phyloP scores from a whole-genome alignment of 1,140 invertebrate genomes.

The Drosophila serrata region DNA sequence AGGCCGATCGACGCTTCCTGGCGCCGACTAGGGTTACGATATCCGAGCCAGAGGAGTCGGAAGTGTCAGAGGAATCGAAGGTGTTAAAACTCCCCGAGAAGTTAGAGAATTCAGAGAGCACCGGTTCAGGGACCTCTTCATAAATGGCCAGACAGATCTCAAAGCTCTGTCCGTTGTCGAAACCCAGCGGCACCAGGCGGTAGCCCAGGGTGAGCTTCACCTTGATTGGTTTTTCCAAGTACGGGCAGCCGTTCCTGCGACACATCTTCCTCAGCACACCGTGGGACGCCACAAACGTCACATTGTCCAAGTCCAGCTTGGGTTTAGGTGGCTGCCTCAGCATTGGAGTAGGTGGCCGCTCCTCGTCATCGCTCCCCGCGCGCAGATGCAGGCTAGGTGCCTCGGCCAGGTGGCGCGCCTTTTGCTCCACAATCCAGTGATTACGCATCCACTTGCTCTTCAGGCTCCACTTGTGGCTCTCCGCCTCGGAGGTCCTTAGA shows the following conservation, averaged over 20 bases:
- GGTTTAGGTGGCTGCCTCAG: background rate
- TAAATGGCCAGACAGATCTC: background rate
- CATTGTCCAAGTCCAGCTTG: background rate
- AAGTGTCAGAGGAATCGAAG: too few species aligned
- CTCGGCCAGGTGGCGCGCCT: background rate
- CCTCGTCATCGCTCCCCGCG: background rate
- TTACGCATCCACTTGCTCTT: background rate
- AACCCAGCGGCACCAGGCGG: background rate
- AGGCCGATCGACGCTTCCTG: too few species aligned
- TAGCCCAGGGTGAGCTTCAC: background rate
- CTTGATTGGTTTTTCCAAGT: background rate
- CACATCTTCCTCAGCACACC: background rate
- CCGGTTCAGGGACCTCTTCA: too few species aligned
- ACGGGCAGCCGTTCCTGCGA: background rate
- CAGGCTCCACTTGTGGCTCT: background rate
- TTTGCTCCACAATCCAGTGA: accelerated
- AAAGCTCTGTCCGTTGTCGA: background rate
- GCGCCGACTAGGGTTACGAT: too few species aligned
- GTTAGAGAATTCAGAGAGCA: too few species aligned
- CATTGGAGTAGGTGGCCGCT: too few species aligned
- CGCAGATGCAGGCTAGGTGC: background rate
- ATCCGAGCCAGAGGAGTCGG: background rate
- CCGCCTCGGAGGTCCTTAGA: background rate
- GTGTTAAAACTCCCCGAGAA: too few species aligned
- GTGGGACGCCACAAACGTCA: background rate